phyloP scores from a whole-genome alignment of 2,113 vertebrate genomes.

The Pelecanoides urinatrix region DNA sequence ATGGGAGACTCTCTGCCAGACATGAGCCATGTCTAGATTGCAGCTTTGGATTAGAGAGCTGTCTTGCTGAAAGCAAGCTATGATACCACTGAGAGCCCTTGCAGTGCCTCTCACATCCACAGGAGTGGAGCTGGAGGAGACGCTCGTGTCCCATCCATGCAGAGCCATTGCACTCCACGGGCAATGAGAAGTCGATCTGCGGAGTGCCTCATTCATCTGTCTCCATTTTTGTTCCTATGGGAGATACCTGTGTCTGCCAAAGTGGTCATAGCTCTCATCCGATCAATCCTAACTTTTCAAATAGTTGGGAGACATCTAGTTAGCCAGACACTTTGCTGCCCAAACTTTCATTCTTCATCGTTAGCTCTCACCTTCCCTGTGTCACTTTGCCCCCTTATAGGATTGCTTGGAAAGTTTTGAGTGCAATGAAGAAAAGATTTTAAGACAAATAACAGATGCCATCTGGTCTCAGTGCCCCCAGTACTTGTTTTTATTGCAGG shows the following conservation, averaged over 20 bases:
- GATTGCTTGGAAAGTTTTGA: neutral
- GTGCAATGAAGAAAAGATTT: neutral
- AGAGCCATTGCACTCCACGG: accelerated
- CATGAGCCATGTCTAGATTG: neutral
- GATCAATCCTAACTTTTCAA: neutral
- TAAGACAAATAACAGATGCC: neutral
- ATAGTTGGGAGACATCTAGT: neutral
- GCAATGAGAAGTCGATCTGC: neutral
- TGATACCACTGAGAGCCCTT: neutral
- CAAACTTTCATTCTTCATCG: neutral
- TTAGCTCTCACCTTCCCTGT: neutral
- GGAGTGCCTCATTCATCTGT: neutral
- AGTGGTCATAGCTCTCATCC: neutral
- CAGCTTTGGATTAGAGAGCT: neutral
- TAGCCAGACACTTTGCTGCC: neutral
- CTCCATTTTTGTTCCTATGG: neutral
- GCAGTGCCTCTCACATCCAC: accelerated
- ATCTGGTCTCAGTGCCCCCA: neutral
- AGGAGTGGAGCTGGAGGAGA: neutral
- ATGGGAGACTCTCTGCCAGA: neutral
- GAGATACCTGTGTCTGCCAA: neutral
- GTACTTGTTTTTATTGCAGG: neutral
- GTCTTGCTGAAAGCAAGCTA: neutral
- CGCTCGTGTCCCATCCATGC: accelerated
- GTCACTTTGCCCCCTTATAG: neutral